These are phyloP conservation scores for Drosophila greeni DNA, from an alignment of 2,888 invertebrate species.

Conservation along the genomic window DNA sequence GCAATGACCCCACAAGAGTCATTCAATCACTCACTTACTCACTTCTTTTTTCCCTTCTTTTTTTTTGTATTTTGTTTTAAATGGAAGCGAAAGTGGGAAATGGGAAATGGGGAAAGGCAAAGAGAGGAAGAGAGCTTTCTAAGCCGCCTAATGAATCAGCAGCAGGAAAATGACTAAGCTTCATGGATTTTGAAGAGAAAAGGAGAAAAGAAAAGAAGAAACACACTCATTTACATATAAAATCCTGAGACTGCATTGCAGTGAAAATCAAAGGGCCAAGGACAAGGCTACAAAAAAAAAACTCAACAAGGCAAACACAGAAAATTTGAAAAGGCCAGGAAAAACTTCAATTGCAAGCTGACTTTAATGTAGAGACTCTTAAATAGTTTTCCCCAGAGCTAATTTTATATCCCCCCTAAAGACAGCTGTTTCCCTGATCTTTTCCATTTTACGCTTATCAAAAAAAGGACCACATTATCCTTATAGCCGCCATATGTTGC, in stretches of 20 bases:
- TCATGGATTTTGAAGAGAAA: too few species aligned
- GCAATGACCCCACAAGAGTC: conserved; percentile 32
- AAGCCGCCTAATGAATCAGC: conserved; percentile 44
- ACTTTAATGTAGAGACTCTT: neutral
- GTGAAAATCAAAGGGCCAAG: conserved; percentile 37
- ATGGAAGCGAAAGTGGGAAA: conserved; percentile 9
- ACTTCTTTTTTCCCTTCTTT: neutral
- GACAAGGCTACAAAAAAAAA: conserved; percentile 14
- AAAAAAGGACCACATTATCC: conserved; percentile 16
- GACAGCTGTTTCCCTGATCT: conserved; percentile 21
- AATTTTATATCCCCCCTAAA: neutral
- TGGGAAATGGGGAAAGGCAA: neutral
- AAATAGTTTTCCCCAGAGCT: too few species aligned
- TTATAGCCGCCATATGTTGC: conserved; percentile 25
- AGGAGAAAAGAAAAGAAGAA: too few species aligned
- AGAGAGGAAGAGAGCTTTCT: conserved; percentile 10
- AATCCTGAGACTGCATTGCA: conserved; percentile 32
- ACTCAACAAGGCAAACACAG: conserved; percentile 1
- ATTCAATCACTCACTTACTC: conserved; percentile 20
- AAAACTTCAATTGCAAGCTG: neutral
- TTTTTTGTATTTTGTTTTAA: neutral
- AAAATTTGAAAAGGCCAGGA: too few species aligned
- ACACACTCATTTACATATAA: neutral
- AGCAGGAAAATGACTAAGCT: conserved; percentile 24
- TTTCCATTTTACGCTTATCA: conserved; percentile 10